These are phyloP conservation scores for Zygaena filipendulae DNA, from an alignment of 2,888 invertebrate species.

Conservation along the genomic window DNA sequence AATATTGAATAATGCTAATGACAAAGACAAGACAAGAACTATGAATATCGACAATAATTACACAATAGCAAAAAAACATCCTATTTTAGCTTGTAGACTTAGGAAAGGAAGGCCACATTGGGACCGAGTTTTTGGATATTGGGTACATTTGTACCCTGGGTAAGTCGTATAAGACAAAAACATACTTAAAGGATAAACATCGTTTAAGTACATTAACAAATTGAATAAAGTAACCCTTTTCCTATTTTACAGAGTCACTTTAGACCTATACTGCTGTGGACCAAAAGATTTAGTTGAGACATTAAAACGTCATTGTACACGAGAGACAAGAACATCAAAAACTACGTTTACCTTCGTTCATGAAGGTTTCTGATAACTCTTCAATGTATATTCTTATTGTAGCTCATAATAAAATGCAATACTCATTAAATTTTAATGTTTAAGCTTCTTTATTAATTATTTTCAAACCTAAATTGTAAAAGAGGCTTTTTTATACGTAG, in stretches of 20 bases:
- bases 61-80: constrained; percentile 41
- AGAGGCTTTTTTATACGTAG: no score
- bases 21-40: constrained; percentile 24
- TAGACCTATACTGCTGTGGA: constrained; percentile 58
- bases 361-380: constrained; percentile 47
- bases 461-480: no score
- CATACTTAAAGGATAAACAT: no score
- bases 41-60: constrained; percentile 28
- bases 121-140: constrained; percentile 56
- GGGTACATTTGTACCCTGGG: constrained; percentile 59
- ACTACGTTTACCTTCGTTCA: constrained; percentile 52
- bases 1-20: constrained; percentile 29
- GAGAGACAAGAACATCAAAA: constrained; percentile 34
- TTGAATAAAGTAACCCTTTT: no score
- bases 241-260: constrained; percentile 34
- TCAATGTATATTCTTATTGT: constrained; percentile 9
- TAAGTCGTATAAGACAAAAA: no score
- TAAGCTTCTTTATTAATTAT: no score
- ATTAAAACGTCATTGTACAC: constrained; percentile 41
- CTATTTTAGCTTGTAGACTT: constrained; percentile 48
- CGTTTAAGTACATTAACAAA: no score
- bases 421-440: no score
- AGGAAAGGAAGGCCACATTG: constrained; percentile 53
- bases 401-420: no score
- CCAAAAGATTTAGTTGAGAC: constrained; percentile 59